Evolutionary conservation across 2,797 vertebrate species (phyloP).

Genomic region (Aquila chrysaetos): DNA sequence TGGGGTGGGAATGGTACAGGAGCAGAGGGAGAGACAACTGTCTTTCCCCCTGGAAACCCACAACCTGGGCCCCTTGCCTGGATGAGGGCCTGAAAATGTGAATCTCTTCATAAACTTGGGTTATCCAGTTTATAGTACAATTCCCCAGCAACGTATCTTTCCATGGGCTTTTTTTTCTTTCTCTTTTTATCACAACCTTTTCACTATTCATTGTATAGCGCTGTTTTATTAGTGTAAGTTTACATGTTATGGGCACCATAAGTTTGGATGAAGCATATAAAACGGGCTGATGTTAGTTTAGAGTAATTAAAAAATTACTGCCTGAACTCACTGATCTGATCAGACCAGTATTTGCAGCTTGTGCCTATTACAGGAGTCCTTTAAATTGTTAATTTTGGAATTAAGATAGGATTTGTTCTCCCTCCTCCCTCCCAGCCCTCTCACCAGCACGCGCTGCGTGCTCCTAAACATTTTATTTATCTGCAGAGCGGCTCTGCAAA

Average conservation of each 20-base stretch:
- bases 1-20: no score
- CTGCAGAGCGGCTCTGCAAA: not conserved
- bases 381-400: constrained; percentile 14
- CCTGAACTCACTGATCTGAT: not conserved
- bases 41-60: not conserved
- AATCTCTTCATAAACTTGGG: constrained; percentile 38
- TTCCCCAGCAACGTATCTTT: not conserved
- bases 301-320: constrained; percentile 35
- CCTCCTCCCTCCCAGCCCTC: not conserved
- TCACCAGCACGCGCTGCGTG: rapidly evolving
- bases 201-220: not conserved
- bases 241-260: not conserved
- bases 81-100: constrained; percentile 43
- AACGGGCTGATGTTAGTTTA: constrained; percentile 24
- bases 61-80: constrained; percentile 52
- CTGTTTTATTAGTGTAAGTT: constrained; percentile 24
- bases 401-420: not conserved
- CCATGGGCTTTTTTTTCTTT: not conserved
- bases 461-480: constrained; percentile 12
- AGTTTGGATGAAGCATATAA: not conserved
- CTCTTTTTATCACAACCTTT: constrained; percentile 31
- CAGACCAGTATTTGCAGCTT: constrained; percentile 11
- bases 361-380: not conserved
- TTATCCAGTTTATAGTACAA: constrained; percentile 35
- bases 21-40: not conserved